Evolutionary conservation across 1,140 invertebrate genomes (phyloP), one percentile per base, ranked within the genome.

Genomic region (Saccostrea glomerata): DNA sequence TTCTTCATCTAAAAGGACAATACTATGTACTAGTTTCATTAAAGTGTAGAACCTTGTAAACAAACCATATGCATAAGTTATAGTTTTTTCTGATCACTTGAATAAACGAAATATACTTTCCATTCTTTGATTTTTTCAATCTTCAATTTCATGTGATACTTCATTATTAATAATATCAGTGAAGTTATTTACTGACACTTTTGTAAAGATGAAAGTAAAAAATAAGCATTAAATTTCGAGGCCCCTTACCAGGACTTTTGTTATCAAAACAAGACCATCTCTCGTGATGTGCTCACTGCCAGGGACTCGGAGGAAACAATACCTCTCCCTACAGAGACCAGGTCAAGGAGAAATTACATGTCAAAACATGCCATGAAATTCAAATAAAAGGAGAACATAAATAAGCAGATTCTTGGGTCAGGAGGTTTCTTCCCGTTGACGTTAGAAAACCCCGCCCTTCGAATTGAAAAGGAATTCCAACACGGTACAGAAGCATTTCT

Each of bases 301-400:
- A 36, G 12, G 6, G 25, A 11, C 36, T 77, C 70, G 13, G 60
- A 66, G 23, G 60, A 66, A 66, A 66, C 60, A 66, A 66, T 20
- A 23, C 0, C 11, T 77, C 25, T 12, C 30, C n/a, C 17, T 25
- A 30, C 11, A 77, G 70, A 13, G 70, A 77, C 70, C 70, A 77
- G 70, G 70, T 77, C 25, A 77, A 77, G 70, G 70, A 30, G 13
- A 30, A 77, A 77, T 36, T 36, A 77, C 36, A 77, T 77, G 70
- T 36, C 70, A 77, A 77, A 77, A 77, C 70, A 77, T 77, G 70
- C 70, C 70, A 77, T 77, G 23, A 77, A 77, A 77, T 77, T 77
- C 70, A 36, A 77, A 77, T 77, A 77, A 77, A 77, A 77, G 30
- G 70, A 15, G 5, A 36, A 9, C 23, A 77, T 77, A 77, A 77